These are phyloP conservation scores for Coregonus clupeaformis DNA, from an alignment of 2,113 vertebrate species.

Conservation along the genomic window DNA sequence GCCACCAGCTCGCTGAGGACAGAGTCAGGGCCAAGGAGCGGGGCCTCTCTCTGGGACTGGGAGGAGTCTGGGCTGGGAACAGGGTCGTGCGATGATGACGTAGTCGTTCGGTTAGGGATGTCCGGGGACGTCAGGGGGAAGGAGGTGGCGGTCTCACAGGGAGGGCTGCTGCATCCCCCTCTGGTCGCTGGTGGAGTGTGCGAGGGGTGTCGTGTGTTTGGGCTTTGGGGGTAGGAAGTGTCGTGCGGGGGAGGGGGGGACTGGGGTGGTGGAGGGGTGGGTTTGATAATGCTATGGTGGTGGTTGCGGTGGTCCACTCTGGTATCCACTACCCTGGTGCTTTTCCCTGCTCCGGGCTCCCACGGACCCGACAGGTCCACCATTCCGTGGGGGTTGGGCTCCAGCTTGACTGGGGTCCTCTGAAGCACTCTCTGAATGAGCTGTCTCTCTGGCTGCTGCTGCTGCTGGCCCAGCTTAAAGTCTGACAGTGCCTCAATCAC, in stretches of 20 bases:
- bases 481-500: slow-evolving; percentile 83
- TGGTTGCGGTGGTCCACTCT: neutral
- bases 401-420: slow-evolving; percentile 82
- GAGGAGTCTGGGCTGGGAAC: slow-evolving; percentile 65
- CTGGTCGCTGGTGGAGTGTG: slow-evolving; percentile 49
- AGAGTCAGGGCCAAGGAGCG: slow-evolving; percentile 67
- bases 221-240: slow-evolving; percentile 50
- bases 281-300: slow-evolving; percentile 67
- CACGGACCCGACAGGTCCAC: slow-evolving; percentile 76
- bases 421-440: slow-evolving; percentile 91
- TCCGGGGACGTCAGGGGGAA: slow-evolving; percentile 49
- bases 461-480: slow-evolving; percentile 71
- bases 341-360: slow-evolving; percentile 70
- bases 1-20: slow-evolving; percentile 85
- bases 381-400: slow-evolving; percentile 80
- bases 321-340: slow-evolving; percentile 50
- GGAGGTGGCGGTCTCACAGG: slow-evolving; percentile 27
- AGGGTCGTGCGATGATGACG: slow-evolving; percentile 28
- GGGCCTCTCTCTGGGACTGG: neutral
- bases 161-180: slow-evolving; percentile 28
- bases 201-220: slow-evolving; percentile 32
- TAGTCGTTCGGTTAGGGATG: slow-evolving; percentile 63
- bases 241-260: slow-evolving; percentile 36
- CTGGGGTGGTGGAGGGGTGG: slow-evolving; percentile 25
- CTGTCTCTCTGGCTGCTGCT: slow-evolving; percentile 68